Conservation (phyloP, 2,113 vertebrate genomes). For the Elephas maximus region DNA sequence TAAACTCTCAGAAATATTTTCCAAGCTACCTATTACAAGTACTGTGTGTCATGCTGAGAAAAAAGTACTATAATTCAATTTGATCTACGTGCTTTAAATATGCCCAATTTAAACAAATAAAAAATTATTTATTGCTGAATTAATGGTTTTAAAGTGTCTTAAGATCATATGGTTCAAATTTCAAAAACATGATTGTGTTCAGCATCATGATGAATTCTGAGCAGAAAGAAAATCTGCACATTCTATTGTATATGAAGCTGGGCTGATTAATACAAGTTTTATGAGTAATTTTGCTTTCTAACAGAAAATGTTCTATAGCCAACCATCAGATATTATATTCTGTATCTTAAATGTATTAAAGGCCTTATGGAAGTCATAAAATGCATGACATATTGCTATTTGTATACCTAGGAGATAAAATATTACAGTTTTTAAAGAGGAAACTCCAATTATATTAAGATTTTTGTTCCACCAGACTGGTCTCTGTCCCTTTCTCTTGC, state of each 20-base stretch:
- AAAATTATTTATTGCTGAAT: slow-evolving; percentile 72
- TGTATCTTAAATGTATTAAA: background rate
- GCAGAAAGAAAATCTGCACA: background rate
- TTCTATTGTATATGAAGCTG: background rate
- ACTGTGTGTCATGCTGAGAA: slow-evolving; percentile 65
- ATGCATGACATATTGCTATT: background rate
- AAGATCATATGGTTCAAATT: background rate
- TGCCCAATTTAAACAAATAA: background rate
- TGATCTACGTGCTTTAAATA: slow-evolving; percentile 74
- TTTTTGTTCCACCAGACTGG: background rate
- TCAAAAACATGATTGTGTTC: background rate
- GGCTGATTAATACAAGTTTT: background rate
- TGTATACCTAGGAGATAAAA: background rate
- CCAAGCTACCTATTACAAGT: slow-evolving; percentile 63
- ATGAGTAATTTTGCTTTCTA: background rate
- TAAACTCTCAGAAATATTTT: slow-evolving; percentile 61
- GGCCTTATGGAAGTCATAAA: background rate
- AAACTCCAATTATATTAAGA: background rate
- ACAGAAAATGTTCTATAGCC: background rate
- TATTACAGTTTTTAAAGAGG: background rate
- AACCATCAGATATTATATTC: background rate
- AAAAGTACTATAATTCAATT: slow-evolving; percentile 74
- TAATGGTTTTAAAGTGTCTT: background rate
- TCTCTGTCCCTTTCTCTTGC: background rate
- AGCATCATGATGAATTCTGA: background rate